A percentile compares a stretch with the other conserved stretches of the same genome.
phyloP scores from a whole-genome alignment of 2,113 vertebrate species.

The Gallinago jamesoni region DNA sequence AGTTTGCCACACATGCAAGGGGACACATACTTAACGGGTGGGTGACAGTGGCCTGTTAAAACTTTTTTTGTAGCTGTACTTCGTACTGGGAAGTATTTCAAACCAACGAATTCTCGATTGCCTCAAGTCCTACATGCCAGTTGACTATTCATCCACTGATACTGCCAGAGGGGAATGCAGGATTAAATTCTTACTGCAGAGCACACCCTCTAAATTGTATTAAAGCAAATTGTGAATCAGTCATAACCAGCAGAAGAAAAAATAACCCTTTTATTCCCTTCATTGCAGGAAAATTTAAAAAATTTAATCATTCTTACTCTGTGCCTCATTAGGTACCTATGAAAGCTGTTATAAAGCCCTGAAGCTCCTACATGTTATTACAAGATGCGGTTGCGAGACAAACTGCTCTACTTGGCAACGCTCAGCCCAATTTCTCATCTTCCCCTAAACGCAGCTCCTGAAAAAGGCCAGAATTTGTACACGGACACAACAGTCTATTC shows the following conservation, averaged over 20 bases:
- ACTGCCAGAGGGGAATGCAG: neutral
- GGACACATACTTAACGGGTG: neutral
- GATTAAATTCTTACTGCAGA: neutral
- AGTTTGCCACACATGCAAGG: neutral
- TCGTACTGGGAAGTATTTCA: neutral
- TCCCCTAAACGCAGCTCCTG: neutral
- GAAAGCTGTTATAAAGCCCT: neutral
- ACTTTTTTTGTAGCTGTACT: neutral
- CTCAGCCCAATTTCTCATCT: neutral
- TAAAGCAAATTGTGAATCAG: neutral
- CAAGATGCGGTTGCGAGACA: neutral
- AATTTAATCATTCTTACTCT: neutral
- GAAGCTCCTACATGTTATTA: neutral
- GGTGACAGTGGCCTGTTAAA: neutral
- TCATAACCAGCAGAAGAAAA: neutral
- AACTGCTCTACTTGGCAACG: neutral
- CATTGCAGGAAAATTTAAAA: neutral
- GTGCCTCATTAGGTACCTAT: conserved; percentile 34
- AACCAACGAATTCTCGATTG: neutral
- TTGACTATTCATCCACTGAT: neutral
- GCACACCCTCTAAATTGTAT: neutral
- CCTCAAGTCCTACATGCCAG: neutral
- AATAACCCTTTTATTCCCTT: neutral
- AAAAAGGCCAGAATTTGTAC: neutral
- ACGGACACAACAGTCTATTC: neutral